Conservation (phyloP, 2,113 vertebrate species). For the Coryphaenoides rupestris region DNA sequence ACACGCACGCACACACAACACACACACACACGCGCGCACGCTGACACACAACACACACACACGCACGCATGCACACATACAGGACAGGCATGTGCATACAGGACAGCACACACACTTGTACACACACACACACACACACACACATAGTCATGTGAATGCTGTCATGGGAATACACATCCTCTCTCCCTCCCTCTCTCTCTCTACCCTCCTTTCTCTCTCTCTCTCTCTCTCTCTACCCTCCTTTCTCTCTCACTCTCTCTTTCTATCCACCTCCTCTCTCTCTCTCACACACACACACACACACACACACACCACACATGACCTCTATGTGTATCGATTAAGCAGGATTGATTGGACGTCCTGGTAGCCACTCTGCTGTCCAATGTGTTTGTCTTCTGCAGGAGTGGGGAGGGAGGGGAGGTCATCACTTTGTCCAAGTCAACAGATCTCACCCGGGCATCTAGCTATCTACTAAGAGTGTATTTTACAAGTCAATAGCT, state of each 20-base stretch:
- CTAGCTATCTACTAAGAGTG: neutral
- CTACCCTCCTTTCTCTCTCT: too few relatives aligned
- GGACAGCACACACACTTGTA: too few relatives aligned
- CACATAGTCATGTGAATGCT: conserved; percentile 5
- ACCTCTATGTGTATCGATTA: conserved; percentile 51
- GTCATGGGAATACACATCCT: too few relatives aligned
- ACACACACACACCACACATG: conserved; percentile 29
- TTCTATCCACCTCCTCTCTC: too few relatives aligned
- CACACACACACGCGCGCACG: neutral
- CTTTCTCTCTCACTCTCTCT: too few relatives aligned
- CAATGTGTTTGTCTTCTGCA: conserved; percentile 31
- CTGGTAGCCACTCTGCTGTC: conserved; percentile 27
- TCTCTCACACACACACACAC: conserved; percentile 1
- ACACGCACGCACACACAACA: conserved; percentile 2
- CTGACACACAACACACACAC: neutral
- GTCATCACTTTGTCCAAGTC: conserved; percentile 26
- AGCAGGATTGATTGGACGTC: conserved; percentile 33
- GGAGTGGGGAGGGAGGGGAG: conserved; percentile 18
- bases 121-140: conserved; percentile 9
- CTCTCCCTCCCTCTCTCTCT: too few relatives aligned
- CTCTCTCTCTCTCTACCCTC: too few relatives aligned
- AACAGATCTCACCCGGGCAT: conserved; percentile 20
- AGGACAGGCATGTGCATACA: too few relatives aligned
- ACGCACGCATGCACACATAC: conserved; percentile 4
- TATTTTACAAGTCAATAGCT: too few relatives aligned